Evolutionary conservation across 2,113 vertebrate genomes (phyloP).

Genomic region (Calyptomena viridis): DNA sequence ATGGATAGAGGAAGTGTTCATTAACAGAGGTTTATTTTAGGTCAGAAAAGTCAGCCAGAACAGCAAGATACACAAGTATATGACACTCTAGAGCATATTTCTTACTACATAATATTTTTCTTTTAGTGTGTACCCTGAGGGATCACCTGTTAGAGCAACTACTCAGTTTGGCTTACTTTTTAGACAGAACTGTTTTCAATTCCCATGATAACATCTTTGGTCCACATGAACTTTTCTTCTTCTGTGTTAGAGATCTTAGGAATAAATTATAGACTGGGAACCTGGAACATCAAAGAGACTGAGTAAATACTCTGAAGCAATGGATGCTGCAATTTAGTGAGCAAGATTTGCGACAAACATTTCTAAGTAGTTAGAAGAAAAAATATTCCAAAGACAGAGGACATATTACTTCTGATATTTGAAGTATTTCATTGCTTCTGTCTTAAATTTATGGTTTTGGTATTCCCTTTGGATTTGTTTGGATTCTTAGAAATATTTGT

Average conservation of each 20-base stretch:
- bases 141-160: neutral
- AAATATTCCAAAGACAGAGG: neutral
- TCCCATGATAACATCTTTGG: neutral
- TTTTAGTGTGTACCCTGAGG: neutral
- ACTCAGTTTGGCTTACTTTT: neutral
- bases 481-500: neutral
- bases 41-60: neutral
- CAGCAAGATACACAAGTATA: neutral
- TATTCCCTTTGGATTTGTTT: neutral
- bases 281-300: neutral
- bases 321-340: neutral
- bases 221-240: neutral
- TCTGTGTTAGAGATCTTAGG: neutral
- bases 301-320: neutral
- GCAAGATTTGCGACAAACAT: neutral
- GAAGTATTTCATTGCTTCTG: neutral
- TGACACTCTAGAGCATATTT: neutral
- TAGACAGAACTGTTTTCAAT: neutral
- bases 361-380: neutral
- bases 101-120: neutral
- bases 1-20: neutral
- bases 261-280: neutral
- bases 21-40: slow-evolving; percentile 1
- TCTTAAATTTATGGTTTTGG: neutral
- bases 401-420: neutral